Evolutionary conservation across 2,888 invertebrate genomes (phyloP), one percentile per base, ranked within the genome.

Genomic region (Meiosimyza decipiens): DNA sequence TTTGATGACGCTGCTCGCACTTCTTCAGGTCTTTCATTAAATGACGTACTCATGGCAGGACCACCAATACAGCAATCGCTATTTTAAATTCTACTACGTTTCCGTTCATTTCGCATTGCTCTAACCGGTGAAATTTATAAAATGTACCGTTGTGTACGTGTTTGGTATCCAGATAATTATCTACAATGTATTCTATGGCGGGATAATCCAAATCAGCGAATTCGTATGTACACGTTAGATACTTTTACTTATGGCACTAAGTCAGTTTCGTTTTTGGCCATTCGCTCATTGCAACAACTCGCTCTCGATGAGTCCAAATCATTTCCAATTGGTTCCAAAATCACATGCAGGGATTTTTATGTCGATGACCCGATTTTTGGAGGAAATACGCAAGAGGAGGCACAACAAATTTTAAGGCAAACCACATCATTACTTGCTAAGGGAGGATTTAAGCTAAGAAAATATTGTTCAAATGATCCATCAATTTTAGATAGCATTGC

Each of bases 331-430:
- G 64, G 71, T 50, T 33, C 71, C 22, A 47, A 71, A 40, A 68
- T 72, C 15, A 50, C 49, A 15, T 28, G 47, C 3, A 51, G 66
- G 15, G 72, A 63, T 47, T 72, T 72, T 40, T 74, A 74, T 54
- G 74, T 72, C 11, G 73, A 74, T 52, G 73, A 73, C 49, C 28
- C 72, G 18, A 72, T 72, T 18, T 68, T 33, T 4, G 71, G 68
- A 18, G 68, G 67, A 1, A 18, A 72, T n/a, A 57, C 70, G 1
- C n/a, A 49, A 13, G 66, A 71, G n/a, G 67, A 73, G 47, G 71
- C 50, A 15, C 7, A n/a, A 22, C 50, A 57, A 9, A 60, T 71
- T 7, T 16, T 71, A 33, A 40, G 49, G 4, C 49, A 66, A 66
- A 71, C 65, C 6, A 28, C 40, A 22, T 33, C 12, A 7, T 49